These are phyloP conservation scores for Propithecus perrieri DNA, from an alignment of 2,797 vertebrate genomes.

Conservation along the genomic window DNA sequence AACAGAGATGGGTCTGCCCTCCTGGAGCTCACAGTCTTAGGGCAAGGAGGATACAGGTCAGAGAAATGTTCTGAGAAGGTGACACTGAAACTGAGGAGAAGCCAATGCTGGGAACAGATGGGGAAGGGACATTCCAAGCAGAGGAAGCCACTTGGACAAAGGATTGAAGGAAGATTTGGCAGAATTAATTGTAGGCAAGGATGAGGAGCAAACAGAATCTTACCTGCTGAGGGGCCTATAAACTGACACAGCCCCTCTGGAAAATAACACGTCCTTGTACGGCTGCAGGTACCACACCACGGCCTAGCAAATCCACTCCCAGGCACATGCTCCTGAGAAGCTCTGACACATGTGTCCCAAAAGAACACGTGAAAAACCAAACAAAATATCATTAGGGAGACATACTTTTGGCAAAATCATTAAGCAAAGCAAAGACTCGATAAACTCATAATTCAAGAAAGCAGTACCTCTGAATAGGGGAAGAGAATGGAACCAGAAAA, in stretches of 20 bases:
- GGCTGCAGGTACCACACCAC: fast-evolving
- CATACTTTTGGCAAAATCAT: background rate
- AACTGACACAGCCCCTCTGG: background rate
- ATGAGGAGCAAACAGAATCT: background rate
- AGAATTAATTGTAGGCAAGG: background rate
- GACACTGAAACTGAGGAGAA: background rate
- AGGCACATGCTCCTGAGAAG: background rate
- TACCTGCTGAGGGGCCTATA: background rate
- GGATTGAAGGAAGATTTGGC: background rate
- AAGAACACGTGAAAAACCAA: background rate
- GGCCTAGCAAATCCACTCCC: background rate
- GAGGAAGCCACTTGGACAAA: background rate
- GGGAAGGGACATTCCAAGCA: background rate
- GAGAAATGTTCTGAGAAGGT: background rate
- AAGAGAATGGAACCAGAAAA: background rate
- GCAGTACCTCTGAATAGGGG: background rate
- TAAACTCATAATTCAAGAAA: background rate
- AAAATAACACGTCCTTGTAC: background rate
- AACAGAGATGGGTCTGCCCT: background rate
- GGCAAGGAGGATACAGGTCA: background rate
- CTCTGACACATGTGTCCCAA: background rate
- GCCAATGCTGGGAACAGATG: background rate
- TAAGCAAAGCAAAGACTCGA: background rate
- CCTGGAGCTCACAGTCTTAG: background rate
- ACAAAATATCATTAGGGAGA: background rate